Base-by-base conservation (phyloP, 2,888 invertebrate species). In the Phytoseiulus persimilis region DNA sequence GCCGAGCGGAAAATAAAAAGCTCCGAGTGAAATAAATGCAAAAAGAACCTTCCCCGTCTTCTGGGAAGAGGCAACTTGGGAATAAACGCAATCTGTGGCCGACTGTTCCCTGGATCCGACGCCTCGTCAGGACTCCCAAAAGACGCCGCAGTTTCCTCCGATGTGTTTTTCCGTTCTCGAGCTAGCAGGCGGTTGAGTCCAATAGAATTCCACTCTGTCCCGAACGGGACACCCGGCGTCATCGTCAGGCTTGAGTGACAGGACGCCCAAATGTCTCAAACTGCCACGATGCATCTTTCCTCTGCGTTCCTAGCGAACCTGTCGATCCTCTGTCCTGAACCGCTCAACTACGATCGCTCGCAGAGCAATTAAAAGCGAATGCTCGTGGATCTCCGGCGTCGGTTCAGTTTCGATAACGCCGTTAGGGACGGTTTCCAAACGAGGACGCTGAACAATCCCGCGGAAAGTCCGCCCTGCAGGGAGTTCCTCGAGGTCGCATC, bases 61-160 rank as follows among this genome's bases (percentile, higher is more conserved):
- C 1, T 65, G 65, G 65, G 65, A 65, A 65, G 65, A 65, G 65
- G 65, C 65, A 65, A 65, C 65, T 65, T 23, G 65, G 65, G 65
- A 65, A 65, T 65, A 65, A 65, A 65, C 65, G 65, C 65, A 65
- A 65, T 65, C 65, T 65, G 65, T 65, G 65, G 65, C 65, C 65
- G 65, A 65, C 65, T 65, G 65, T 18, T 65, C 18, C 65, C 65
- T 65, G 23, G 65, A 65, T 65, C 65, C 65, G 65, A 28, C 65
- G 65, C 65, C 65, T 65, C 65, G 65, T 65, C 65, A 65, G 65
- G 65, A 65, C 18, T 65, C 65, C 65, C 65, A 65, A 65, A 65
- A 65, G 65, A 65, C 65, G 65, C 14, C 28, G 65, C 65, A 65
- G 65, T 65, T 65, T 23, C 65, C 5, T 23, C 65, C 65, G 65